Evolutionary conservation across 2,797 vertebrate species (phyloP), one percentile per base, ranked within the genome.

Genomic region (Diplodus sargus): DNA sequence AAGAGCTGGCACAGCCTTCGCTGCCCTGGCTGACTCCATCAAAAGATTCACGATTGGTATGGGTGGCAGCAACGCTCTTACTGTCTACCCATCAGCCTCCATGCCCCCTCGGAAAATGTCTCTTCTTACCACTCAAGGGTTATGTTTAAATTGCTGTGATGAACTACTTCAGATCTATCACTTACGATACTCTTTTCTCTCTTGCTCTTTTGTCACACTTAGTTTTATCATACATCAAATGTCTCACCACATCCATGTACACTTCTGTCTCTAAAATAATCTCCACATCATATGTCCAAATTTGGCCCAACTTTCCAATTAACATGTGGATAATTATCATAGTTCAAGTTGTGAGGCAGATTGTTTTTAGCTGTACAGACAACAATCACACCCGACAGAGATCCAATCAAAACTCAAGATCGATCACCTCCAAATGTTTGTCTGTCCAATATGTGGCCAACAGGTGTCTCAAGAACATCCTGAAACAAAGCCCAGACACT

Each of bases 91-190:
- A 25, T 84, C 84, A 74, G 70, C 76, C 70, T 72, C 49, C 72
- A 49, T 61, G 78, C 74, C 61, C 4, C 15, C 20, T 39, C 22
- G 49, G 78, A 73, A 85, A 77, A 78, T 51, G 59, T 62, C 71
- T 85, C 74, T 64, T 86, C 84, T 86, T 70, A 74, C 75, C 70
- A 54, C 70, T 88, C 83, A 84, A 78, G 74, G 80, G 79, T 88
- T 88, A 34, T 42, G 73, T 79, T 85, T 78, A 74, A 88, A 91
- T 90, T 86, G 85, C 83, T 80, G 57, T 82, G 84, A 90, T 91
- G 83, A 92, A 82, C 71, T 56, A 47, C 84, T 87, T 86, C 72
- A 82, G 61, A 84, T 85, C 75, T 28, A 62, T 90, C 71, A 70
- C 74, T 54, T 78, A 13, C 11, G 18, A 61, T 81, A 75, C 69